Percentiles rank a stretch among this genome's conserved stretches.
phyloP scores from a whole-genome alignment of 2,888 invertebrate genomes.

The Drosophila crucigera region DNA sequence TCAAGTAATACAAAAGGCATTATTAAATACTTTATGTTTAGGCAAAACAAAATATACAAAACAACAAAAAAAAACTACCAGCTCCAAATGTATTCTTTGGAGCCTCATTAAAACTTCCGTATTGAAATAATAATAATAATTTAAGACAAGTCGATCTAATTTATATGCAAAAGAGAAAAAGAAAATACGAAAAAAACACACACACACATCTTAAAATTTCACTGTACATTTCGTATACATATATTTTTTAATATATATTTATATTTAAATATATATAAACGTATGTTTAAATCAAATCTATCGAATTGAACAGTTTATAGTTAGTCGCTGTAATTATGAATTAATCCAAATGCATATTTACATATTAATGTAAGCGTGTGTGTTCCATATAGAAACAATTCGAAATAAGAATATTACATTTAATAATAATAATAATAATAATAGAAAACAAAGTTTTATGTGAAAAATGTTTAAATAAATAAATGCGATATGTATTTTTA shows the following conservation, averaged over 20 bases:
- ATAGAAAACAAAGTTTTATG: conserved; percentile 56
- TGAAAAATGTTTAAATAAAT: conserved; percentile 60
- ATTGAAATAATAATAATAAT: conserved; percentile 17
- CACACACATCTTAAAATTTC: conserved; percentile 17
- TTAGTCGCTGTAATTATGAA: conserved; percentile 45
- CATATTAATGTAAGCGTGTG: conserved; percentile 34
- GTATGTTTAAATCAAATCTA: conserved; percentile 47
- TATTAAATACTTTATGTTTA: conserved; percentile 38
- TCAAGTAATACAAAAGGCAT: conserved; percentile 57
- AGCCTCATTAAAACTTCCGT: conserved; percentile 54
- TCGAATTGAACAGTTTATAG: conserved; percentile 46
- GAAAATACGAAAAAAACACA: conserved; percentile 13
- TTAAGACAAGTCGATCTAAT: conserved; percentile 64
- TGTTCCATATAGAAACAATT: conserved; percentile 52
- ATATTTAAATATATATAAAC: background rate
- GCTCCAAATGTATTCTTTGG: conserved; percentile 20
- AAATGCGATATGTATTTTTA: conserved; percentile 79
- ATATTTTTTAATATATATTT: conserved; percentile 10
- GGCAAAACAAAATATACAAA: background rate
- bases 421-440: background rate
- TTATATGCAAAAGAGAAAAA: conserved; percentile 43
- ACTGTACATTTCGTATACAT: conserved; percentile 49
- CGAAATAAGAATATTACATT: conserved; percentile 11
- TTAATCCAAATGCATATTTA: conserved; percentile 33
- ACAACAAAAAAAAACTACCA: conserved; percentile 24